Base-by-base conservation (phyloP, 2,888 invertebrate genomes). In the Axea sp. region DNA sequence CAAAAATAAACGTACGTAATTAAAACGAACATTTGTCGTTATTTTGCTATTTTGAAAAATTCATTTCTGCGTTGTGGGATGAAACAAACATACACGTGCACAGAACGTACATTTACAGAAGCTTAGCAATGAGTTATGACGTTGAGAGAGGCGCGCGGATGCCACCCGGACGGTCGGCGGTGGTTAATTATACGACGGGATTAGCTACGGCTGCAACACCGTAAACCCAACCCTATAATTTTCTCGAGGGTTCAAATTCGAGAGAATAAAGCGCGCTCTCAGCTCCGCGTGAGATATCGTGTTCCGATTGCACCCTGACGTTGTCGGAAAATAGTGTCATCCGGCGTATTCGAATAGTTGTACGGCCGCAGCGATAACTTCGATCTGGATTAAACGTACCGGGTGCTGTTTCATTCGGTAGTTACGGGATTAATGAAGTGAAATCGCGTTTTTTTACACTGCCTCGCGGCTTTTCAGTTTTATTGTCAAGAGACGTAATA, bases 141-240 rank as follows among this genome's bases (percentile, higher is more conserved):
- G 78, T 73, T 45, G 43, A 51, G 69, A 71, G 74, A 64, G 53
- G 69, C 47, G 72, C 64, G 72, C 57, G 71, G 77, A 49, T 43
- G 35, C 43, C 26, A 73, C 72, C 67, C 69, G 82, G 77, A 81
- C 78, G 83, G 82, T 84, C 80, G 81, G 77, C 73, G 75, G 84
- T 80, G 84, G 86, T 85, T 85, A 85, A 86, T 86, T 86, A 85
- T 85, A 86, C 84, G 83, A 81, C 81, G 80, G 84, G 85, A 86
- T 86, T 86, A 85, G 82, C 81, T 79, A 73, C 79, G 80, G 76
- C 78, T 76, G 78, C 76, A 76, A 77, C 76, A 60, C 83, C 83
- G 64, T 83, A 81, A 83, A 80, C 82, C 81, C 78, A 77, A 80
- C 80, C 79, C 83, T 84, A 83, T 85, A 84, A 85, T 85, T 85